Conservation (phyloP, 2,888 invertebrate species). For the Trichacis sp. region DNA sequence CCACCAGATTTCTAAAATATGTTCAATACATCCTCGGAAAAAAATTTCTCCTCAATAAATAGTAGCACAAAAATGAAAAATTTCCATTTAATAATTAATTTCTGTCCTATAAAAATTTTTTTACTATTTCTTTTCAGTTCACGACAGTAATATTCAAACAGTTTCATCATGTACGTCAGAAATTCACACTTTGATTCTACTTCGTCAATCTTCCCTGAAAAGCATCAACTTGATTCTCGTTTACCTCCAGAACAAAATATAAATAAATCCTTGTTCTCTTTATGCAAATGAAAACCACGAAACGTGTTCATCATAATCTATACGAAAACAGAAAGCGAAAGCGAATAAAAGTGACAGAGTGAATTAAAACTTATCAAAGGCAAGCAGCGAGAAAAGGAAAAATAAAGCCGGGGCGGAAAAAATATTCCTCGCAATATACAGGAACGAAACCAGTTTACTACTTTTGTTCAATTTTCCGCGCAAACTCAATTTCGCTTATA, state of each 20-base stretch:
- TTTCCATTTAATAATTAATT: too few species aligned
- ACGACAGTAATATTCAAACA: too few species aligned
- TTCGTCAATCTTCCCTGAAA: neutral
- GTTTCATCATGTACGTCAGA: too few species aligned
- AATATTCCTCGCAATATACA: constrained; percentile 12
- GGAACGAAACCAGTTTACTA: constrained; percentile 14
- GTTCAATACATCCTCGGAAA: too few species aligned
- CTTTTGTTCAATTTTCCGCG: constrained; percentile 28
- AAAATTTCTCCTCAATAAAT: too few species aligned
- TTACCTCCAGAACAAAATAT: neutral
- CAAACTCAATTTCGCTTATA: constrained; percentile 26
- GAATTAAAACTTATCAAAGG: neutral
- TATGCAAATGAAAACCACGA: neutral
- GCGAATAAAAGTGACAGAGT: neutral
- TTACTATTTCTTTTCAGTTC: too few species aligned
- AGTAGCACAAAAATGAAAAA: too few species aligned
- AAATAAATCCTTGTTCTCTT: neutral
- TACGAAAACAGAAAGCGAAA: neutral
- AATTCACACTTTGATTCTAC: too few species aligned
- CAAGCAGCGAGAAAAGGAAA: neutral
- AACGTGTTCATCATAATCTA: neutral
- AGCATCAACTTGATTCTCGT: neutral
- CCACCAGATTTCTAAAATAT: too few species aligned
- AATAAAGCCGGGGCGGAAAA: neutral
- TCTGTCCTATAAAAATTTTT: too few species aligned